Percentiles rank a stretch among this genome's conserved stretches.
phyloP scores from a whole-genome alignment of 2,888 invertebrate genomes.

The Spisula solida region DNA sequence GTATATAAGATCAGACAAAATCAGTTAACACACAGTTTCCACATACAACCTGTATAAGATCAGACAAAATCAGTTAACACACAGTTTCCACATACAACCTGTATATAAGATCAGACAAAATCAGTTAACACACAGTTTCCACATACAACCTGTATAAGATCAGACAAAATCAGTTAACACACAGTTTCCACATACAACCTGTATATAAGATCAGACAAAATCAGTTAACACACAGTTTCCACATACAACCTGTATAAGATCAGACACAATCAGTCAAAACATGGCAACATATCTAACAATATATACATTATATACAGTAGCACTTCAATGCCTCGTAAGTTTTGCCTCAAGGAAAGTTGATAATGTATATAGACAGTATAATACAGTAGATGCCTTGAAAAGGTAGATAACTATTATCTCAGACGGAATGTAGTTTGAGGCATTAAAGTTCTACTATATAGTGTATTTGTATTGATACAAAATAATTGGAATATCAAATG shows the following conservation, averaged over 20 bases:
- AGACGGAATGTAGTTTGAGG: too few species aligned
- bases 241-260: constrained; percentile 89
- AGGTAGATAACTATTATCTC: too few species aligned
- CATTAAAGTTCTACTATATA: too few species aligned
- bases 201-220: constrained; percentile 45
- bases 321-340: too few species aligned
- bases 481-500: too few species aligned
- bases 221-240: constrained; percentile 88
- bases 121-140: constrained; percentile 88
- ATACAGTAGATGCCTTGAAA: too few species aligned
- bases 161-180: not conserved
- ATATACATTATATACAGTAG: too few species aligned
- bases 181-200: constrained; percentile 91
- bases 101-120: constrained; percentile 45
- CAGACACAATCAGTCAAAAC: not conserved
- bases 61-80: not conserved
- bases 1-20: constrained; percentile 47
- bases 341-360: too few species aligned
- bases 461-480: too few species aligned
- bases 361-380: too few species aligned
- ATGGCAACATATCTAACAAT: too few species aligned
- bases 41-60: constrained; percentile 89
- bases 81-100: constrained; percentile 91
- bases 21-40: constrained; percentile 88
- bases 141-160: constrained; percentile 89